Evolutionary conservation across 2,113 vertebrate species (phyloP).

Genomic region (Dicentrarchus labrax): DNA sequence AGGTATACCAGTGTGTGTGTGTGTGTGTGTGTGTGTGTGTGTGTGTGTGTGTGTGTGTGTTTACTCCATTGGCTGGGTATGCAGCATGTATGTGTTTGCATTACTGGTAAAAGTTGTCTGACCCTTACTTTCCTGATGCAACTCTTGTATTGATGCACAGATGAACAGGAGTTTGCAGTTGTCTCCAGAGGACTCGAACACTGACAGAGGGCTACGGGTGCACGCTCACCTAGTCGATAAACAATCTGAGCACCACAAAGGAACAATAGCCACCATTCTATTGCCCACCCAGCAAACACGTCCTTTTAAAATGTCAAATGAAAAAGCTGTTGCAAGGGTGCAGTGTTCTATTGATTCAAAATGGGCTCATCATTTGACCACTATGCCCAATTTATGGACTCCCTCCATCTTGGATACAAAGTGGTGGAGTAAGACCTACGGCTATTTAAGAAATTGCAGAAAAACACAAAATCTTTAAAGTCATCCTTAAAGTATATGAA

Average conservation of each 20-base stretch:
- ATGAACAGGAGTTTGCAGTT: slow-evolving; percentile 50
- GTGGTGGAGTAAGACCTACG: slow-evolving; percentile 9
- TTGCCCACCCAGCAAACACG: slow-evolving; percentile 70
- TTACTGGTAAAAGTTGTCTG: slow-evolving; percentile 39
- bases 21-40: background rate
- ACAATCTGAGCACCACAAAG: slow-evolving; percentile 81
- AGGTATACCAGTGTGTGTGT: background rate
- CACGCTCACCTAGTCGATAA: slow-evolving; percentile 76
- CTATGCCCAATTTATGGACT: slow-evolving; percentile 63
- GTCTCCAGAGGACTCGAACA: slow-evolving; percentile 61
- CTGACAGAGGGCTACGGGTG: slow-evolving; percentile 51
- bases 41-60: slow-evolving; percentile 1
- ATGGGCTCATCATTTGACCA: slow-evolving; percentile 76
- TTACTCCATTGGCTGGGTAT: background rate
- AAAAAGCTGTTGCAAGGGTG: slow-evolving; percentile 69
- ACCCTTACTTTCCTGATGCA: slow-evolving; percentile 54
- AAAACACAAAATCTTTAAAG: slow-evolving; percentile 50
- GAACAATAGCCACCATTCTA: slow-evolving; percentile 74
- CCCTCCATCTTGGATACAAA: slow-evolving; percentile 59
- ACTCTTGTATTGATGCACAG: slow-evolving; percentile 55
- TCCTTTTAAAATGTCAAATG: slow-evolving; percentile 80
- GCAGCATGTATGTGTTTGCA: slow-evolving; percentile 40
- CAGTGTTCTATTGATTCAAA: slow-evolving; percentile 77
- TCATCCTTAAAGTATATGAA: slow-evolving; percentile 19
- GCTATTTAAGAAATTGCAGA: slow-evolving; percentile 55